A percentile compares a stretch with the other conserved stretches of the same genome.
Conservation (phyloP, 2,113 vertebrate genomes). For the Pelvicachromis taeniatus region DNA sequence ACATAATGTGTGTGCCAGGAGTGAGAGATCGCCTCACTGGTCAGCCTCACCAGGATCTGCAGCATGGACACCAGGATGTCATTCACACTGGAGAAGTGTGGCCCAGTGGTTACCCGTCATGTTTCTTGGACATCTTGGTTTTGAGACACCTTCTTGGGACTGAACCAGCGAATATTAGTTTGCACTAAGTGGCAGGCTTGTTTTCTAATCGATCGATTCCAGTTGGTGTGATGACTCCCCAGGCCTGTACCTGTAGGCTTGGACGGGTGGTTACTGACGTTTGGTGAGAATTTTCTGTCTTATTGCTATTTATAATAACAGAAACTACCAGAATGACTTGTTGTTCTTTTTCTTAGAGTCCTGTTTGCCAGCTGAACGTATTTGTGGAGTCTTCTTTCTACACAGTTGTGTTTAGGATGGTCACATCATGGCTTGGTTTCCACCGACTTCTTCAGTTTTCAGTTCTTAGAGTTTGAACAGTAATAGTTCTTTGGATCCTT, state of each 20-base stretch:
- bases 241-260: neutral
- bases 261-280: neutral
- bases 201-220: neutral
- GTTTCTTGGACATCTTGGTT: neutral
- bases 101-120: rapidly evolving
- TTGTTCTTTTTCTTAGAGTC: neutral
- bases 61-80: rapidly evolving
- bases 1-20: neutral
- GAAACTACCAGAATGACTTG: rapidly evolving
- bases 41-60: neutral
- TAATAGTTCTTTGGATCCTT: too few relatives aligned
- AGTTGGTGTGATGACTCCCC: neutral
- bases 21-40: neutral
- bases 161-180: neutral
- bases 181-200: neutral
- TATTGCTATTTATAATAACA: neutral
- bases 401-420: neutral
- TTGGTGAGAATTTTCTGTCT: neutral
- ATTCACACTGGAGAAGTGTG: neutral
- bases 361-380: neutral
- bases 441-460: neutral
- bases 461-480: neutral
- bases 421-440: neutral
- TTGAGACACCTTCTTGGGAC: neutral
- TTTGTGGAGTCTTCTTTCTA: neutral